Percentiles rank a stretch among this genome's conserved stretches.
Conservation (phyloP, 1,140 invertebrate genomes). For the Stenopsyche tienmushanensis region DNA sequence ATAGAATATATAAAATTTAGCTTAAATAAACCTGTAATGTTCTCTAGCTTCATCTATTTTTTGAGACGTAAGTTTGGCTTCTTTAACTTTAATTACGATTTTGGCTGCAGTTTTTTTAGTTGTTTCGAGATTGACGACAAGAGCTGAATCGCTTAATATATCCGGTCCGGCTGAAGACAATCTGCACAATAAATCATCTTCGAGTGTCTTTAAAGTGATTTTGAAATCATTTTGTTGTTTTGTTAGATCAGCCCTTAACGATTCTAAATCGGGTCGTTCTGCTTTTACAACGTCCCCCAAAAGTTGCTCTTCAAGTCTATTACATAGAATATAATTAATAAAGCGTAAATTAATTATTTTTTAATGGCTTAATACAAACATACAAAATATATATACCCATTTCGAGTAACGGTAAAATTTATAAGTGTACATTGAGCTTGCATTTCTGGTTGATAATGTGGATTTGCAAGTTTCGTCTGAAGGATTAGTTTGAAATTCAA, state of each 20-base stretch:
- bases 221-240: conserved; percentile 95
- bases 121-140: conserved; percentile 91
- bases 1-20: neutral
- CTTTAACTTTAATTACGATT: conserved; percentile 81
- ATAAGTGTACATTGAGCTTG: conserved; percentile 94
- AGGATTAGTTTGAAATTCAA: conserved; percentile 82
- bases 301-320: conserved; percentile 84
- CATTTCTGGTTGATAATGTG: conserved; percentile 95
- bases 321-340: neutral
- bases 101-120: conserved; percentile 92
- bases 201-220: conserved; percentile 86
- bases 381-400: conserved; percentile 58
- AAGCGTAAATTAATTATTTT: neutral
- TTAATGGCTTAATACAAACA: neutral
- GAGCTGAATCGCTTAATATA: conserved; percentile 84
- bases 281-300: conserved; percentile 91
- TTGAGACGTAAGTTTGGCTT: conserved; percentile 80
- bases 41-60: conserved; percentile 91
- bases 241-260: conserved; percentile 71
- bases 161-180: conserved; percentile 87
- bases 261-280: conserved; percentile 89
- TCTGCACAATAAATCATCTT: conserved; percentile 84
- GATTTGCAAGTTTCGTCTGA: conserved; percentile 93
- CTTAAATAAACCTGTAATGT: conserved; percentile 61
- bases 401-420: conserved; percentile 92